phyloP scores from a whole-genome alignment of 92 coral and sea anemone species.

The Chrysogorgia sp. region DNA sequence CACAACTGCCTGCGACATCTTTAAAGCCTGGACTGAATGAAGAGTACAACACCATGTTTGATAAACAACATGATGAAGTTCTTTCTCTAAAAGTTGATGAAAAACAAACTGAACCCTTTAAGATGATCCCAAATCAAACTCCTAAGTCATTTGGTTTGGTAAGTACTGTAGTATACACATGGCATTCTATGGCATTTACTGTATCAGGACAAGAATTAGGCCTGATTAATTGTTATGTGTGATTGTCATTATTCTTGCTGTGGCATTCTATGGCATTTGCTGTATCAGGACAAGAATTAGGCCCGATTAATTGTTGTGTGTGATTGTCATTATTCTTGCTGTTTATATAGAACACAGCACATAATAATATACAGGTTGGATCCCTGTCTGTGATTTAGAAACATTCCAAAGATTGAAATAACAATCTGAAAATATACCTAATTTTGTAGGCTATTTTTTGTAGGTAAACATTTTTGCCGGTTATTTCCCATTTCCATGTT shows the following conservation, averaged over 20 bases:
- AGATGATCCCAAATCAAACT: slow-evolving; percentile 1
- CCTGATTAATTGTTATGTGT: too few species aligned
- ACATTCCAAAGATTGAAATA: too few species aligned
- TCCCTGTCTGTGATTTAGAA: too few species aligned
- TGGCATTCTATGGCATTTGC: neutral
- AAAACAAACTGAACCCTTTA: slow-evolving; percentile 7
- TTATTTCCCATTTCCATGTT: too few species aligned
- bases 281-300: neutral
- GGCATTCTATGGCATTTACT: neutral
- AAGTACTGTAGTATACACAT: neutral
- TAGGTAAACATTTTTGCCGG: too few species aligned
- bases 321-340: too few species aligned
- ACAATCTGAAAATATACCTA: too few species aligned
- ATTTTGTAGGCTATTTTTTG: too few species aligned
- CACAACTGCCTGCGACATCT: neutral
- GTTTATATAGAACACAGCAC: too few species aligned
- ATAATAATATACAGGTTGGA: too few species aligned
- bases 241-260: too few species aligned
- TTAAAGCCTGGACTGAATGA: neutral
- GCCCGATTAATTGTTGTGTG: too few species aligned
- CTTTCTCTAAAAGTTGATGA: slow-evolving; percentile 3
- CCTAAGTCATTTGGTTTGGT: slow-evolving; percentile 7
- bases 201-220: neutral
- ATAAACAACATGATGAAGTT: slow-evolving; percentile 2
- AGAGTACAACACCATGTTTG: neutral